Conservation (phyloP, 2,888 invertebrate species). For the Plebejus melissa region DNA sequence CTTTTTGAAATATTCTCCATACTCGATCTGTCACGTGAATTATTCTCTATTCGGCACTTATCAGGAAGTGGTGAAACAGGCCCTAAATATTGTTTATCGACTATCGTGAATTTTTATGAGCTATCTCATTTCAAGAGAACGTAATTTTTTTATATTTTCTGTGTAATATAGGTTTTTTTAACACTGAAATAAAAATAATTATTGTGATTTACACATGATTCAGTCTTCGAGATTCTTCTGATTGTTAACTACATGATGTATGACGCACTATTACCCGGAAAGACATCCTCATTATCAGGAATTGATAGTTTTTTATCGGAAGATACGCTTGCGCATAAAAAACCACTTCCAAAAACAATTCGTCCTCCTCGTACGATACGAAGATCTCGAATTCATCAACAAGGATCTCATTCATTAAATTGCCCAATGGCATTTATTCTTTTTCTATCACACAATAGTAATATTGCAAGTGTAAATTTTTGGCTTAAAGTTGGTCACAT, state of each 20-base stretch:
- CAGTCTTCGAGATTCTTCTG: constrained; percentile 20
- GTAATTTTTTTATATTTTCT: neutral
- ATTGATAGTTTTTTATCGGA: constrained; percentile 26
- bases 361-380: constrained; percentile 31
- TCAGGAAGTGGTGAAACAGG: no score
- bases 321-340: constrained; percentile 23
- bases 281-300: constrained; percentile 18
- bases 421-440: neutral
- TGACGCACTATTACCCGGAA: constrained; percentile 15
- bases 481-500: no score
- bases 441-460: neutral
- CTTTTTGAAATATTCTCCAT: no score
- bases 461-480: neutral
- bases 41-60: no score
- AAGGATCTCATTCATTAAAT: neutral
- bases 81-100: neutral
- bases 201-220: neutral
- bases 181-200: neutral
- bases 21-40: no score
- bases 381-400: constrained; percentile 7
- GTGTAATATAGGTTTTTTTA: neutral
- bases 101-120: neutral
- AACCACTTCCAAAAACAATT: constrained; percentile 21
- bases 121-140: neutral
- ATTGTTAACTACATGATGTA: constrained; percentile 5